These are phyloP conservation scores for Drosophila rellima DNA, from an alignment of 2,888 invertebrate species.

Conservation along the genomic window DNA sequence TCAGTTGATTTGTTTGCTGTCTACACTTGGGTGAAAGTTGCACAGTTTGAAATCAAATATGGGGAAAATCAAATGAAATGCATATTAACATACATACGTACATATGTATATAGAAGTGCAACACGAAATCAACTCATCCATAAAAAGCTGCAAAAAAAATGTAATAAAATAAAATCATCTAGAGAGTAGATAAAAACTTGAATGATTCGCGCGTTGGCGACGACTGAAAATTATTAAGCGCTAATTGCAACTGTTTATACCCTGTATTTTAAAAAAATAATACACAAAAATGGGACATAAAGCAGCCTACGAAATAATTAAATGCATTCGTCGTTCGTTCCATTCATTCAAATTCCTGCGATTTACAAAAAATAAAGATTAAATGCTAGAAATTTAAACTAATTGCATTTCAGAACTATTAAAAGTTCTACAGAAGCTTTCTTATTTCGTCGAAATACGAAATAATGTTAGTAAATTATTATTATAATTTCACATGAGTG, in stretches of 20 bases:
- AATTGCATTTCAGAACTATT: no score
- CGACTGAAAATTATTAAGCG: conserved; percentile 11
- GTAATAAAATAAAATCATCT: conserved; percentile 7
- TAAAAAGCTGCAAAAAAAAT: conserved; percentile 31
- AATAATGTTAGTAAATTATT: neutral
- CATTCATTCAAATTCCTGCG: neutral
- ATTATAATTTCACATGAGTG: neutral
- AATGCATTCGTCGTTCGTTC: neutral
- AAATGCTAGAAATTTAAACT: no score
- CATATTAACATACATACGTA: conserved; percentile 25
- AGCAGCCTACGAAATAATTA: neutral
- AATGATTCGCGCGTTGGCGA: conserved; percentile 29
- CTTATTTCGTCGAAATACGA: neutral
- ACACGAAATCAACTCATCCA: conserved; percentile 55
- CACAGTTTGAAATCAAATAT: conserved; percentile 63
- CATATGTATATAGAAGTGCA: conserved; percentile 46
- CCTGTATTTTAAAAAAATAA: neutral
- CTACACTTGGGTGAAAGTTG: conserved; percentile 66
- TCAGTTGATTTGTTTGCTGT: conserved; percentile 45
- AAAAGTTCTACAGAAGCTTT: neutral
- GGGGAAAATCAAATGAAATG: conserved; percentile 49
- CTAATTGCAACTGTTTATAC: conserved; percentile 8
- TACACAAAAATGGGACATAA: neutral
- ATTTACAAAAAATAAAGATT: no score
- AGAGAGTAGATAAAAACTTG: conserved; percentile 15